Evolutionary conservation across 2,888 invertebrate genomes (phyloP).

Genomic region (Brassicogethes aeneus): DNA sequence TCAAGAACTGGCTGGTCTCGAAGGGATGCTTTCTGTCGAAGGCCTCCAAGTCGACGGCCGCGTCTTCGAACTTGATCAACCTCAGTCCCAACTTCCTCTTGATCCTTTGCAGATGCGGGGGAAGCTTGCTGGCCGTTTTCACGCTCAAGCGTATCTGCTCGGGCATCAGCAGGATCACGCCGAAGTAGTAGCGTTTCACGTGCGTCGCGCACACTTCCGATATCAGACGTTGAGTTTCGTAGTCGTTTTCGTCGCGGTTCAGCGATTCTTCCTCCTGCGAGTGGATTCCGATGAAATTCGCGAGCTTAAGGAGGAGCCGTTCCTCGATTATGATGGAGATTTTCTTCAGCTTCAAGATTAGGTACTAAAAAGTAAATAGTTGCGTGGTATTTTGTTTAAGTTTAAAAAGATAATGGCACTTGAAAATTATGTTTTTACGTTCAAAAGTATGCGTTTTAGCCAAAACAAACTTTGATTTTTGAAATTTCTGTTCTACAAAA

Average conservation of each 20-base stretch:
- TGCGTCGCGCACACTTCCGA: slow-evolving; percentile 73
- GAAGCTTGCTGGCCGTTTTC: slow-evolving; percentile 76
- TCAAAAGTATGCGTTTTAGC: no score
- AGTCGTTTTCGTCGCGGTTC: slow-evolving; percentile 62
- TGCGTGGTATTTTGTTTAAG: neutral
- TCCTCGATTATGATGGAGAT: slow-evolving; percentile 86
- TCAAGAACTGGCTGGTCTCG: slow-evolving; percentile 79
- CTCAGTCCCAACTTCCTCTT: slow-evolving; percentile 82
- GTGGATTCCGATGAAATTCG: slow-evolving; percentile 47
- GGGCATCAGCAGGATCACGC: slow-evolving; percentile 36
- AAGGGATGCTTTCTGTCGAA: slow-evolving; percentile 83
- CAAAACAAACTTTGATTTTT: no score
- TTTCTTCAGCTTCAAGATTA: slow-evolving; percentile 73
- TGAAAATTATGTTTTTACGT: no score
- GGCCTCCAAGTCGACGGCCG: slow-evolving; percentile 83
- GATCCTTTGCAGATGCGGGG: slow-evolving; percentile 63
- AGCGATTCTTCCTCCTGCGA: slow-evolving; percentile 48
- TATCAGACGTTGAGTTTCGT: slow-evolving; percentile 69
- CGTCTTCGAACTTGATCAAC: slow-evolving; percentile 94
- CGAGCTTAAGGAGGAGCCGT: slow-evolving; percentile 63
- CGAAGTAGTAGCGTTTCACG: slow-evolving; percentile 60
- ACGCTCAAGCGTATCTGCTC: slow-evolving; percentile 78
- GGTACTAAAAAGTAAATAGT: slow-evolving; percentile 45
- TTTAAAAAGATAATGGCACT: no score
- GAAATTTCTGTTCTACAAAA: no score